A percentile compares a stretch with the other conserved stretches of the same genome.
phyloP scores from a whole-genome alignment of 1,140 invertebrate species.

The Maniola jurtina region DNA sequence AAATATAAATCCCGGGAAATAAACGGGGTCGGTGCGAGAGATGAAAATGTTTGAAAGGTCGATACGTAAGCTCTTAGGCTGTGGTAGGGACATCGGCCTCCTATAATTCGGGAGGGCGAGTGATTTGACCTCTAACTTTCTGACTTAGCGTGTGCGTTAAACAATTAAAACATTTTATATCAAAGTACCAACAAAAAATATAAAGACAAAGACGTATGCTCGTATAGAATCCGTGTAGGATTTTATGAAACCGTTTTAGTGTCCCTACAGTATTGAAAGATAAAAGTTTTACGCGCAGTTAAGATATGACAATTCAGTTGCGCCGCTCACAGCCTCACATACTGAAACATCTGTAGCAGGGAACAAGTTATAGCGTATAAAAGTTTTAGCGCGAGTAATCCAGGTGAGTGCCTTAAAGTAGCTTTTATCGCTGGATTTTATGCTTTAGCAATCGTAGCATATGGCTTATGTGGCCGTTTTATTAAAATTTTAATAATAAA shows the following conservation, averaged over 20 bases:
- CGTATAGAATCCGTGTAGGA: background rate
- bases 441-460: background rate
- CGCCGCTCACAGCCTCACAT: background rate
- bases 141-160: no score
- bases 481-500: background rate
- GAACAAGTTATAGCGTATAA: background rate
- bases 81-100: no score
- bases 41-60: no score
- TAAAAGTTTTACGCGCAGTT: conserved; percentile 1
- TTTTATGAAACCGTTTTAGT: background rate
- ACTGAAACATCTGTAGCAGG: background rate
- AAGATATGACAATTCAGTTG: conserved; percentile 3
- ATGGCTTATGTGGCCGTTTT: background rate
- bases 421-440: background rate
- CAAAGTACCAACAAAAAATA: no score
- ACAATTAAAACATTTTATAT: no score
- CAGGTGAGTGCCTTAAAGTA: conserved; percentile 2
- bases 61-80: no score
- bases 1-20: no score
- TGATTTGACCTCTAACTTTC: no score
- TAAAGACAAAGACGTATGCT: no score
- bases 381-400: background rate
- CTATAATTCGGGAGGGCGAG: no score
- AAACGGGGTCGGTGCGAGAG: no score
- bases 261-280: background rate